A percentile compares a stretch with the other conserved stretches of the same genome.
These are phyloP conservation scores for Tragelaphus buxtoni DNA, from an alignment of 2,113 vertebrate genomes.

Conservation along the genomic window DNA sequence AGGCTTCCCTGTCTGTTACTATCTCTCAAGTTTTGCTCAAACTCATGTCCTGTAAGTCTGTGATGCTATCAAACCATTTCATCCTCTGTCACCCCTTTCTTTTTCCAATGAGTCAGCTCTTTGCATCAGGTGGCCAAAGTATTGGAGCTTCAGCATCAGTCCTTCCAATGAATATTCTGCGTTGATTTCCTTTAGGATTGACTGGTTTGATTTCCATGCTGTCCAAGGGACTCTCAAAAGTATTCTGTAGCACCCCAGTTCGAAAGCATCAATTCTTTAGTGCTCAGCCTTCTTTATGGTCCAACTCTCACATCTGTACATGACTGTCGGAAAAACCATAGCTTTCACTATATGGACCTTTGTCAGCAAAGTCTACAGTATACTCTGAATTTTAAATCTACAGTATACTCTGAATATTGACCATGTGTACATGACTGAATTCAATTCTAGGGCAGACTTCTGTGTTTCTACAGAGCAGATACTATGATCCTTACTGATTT, in stretches of 20 bases:
- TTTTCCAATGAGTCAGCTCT: not conserved
- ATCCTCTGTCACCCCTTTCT: not conserved
- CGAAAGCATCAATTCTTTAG: not conserved
- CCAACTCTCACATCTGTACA: not conserved
- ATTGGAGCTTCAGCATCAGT: not conserved
- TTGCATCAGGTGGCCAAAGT: not conserved
- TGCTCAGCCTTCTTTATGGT: not conserved
- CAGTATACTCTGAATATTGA: not conserved
- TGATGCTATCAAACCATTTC: not conserved
- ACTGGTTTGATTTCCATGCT: not conserved
- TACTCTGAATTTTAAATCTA: not conserved
- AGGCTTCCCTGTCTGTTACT: not conserved
- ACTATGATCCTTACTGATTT: not conserved
- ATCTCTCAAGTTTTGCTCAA: not conserved
- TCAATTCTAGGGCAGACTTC: not conserved
- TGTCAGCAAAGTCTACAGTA: not conserved
- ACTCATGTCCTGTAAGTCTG: not conserved
- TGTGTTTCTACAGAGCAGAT: not conserved
- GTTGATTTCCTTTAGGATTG: not conserved
- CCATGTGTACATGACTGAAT: not conserved
- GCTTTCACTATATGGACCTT: not conserved
- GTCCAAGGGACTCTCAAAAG: not conserved
- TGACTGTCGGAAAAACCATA: not conserved
- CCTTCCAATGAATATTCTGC: not conserved
- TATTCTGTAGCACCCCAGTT: not conserved